Evolutionary conservation across 2,797 vertebrate genomes (phyloP), one percentile per base, ranked within the genome.

Genomic region (Nannoperca obscura): DNA sequence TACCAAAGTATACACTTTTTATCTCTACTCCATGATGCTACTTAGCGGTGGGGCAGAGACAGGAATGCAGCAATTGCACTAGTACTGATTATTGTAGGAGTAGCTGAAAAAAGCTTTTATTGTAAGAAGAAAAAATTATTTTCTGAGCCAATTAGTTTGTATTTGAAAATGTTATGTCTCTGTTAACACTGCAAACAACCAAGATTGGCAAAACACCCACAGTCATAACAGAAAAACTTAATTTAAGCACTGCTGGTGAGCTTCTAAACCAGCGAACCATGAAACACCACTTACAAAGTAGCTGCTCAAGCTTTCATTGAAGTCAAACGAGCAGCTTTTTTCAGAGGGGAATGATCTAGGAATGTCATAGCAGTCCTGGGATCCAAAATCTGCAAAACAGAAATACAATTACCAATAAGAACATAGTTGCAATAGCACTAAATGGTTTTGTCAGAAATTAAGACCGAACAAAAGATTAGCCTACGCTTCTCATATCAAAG

Each of bases 331-430:
- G 89, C 96, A 97, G 85, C 93, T 97, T 96, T 97, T 97, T 85
- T 99, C 98, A 36, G 95, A 96, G 4, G 96, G 95, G 95, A 98
- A 98, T 76, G 97, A 96, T 89, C 97, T 95, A 84, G 98, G 98
- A 92, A 98, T 96, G 95, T 98, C 97, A 72, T 99, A 99, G 95
- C 96, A 98, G 92, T 99, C 98, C 95, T 99, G 98, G 94, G 97
- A 98, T 94, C 95, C 95, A 86, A 96, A 95, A 95, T 99, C 98
- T 99, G 95, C 74, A 94, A 94, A 86, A 93, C 81, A 74, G 61
- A 87, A 58, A 80, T 30, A 30, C 27, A 44, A 70, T 80, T 17
- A 78, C 27, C 22, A 76, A 74, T 11, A 20, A 40, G 42, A 5
- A 69, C 13, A 17, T 13, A 15, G 22, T 12, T 60, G 5, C 7